These are phyloP conservation scores for Megalonaias nervosa DNA, from an alignment of 1,140 invertebrate species.

Conservation along the genomic window DNA sequence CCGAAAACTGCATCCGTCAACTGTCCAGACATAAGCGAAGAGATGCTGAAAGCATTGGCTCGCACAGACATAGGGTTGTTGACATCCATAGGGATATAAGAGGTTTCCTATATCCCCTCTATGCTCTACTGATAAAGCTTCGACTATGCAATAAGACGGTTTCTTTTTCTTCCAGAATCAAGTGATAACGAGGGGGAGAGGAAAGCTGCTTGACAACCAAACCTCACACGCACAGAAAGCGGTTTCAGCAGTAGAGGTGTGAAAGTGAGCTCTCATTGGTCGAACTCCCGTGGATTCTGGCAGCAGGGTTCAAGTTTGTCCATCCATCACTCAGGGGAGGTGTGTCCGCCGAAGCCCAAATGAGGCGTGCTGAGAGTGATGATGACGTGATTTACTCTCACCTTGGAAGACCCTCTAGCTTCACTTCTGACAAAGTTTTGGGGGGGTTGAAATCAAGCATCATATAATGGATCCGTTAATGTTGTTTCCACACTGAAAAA, in stretches of 20 bases:
- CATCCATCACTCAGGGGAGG: too few relatives aligned
- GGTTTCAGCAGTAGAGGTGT: constrained; percentile 5
- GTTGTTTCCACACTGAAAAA: too few relatives aligned
- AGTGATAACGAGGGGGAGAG: constrained; percentile 17
- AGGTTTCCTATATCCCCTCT: constrained; percentile 6
- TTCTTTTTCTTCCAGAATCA: constrained; percentile 8
- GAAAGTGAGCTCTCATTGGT: background rate
- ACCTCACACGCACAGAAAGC: constrained; percentile 14
- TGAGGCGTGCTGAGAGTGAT: too few relatives aligned
- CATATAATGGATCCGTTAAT: too few relatives aligned
- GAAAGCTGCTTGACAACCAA: constrained; percentile 25
- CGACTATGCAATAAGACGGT: background rate
- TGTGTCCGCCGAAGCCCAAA: too few relatives aligned
- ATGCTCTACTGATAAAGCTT: constrained; percentile 11
- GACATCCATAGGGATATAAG: constrained; percentile 31
- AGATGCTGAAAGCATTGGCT: constrained; percentile 37
- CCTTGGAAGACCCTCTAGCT: too few relatives aligned
- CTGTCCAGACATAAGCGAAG: constrained; percentile 31
- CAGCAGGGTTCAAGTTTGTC: too few relatives aligned
- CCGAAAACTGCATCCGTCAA: constrained; percentile 30
- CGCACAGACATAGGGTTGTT: constrained; percentile 27
- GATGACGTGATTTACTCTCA: too few relatives aligned
- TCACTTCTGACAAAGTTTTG: too few relatives aligned
- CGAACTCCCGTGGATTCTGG: too few relatives aligned
- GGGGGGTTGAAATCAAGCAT: too few relatives aligned